Evolutionary conservation across 2,113 vertebrate species (phyloP).

Genomic region (Notarius quadriscutis): DNA sequence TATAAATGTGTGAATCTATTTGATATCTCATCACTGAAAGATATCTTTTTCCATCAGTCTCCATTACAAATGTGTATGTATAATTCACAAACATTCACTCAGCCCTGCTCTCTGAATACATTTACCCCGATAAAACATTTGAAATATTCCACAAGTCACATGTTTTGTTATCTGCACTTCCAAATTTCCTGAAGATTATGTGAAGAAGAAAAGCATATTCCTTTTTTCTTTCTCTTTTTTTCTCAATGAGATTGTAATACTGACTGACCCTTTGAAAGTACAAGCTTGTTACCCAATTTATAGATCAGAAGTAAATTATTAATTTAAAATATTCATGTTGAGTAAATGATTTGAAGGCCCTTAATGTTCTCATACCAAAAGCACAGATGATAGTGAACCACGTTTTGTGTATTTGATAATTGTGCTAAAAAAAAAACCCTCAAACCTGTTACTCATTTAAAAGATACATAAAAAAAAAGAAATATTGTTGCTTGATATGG

Average conservation of each 20-base stretch:
- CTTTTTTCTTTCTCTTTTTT: background rate
- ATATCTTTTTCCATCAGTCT: background rate
- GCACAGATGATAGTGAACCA: background rate
- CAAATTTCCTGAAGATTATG: background rate
- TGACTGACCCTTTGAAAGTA: background rate
- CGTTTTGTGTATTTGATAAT: background rate
- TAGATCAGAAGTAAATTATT: background rate
- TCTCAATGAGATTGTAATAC: background rate
- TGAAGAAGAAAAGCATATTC: background rate
- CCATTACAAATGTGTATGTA: background rate
- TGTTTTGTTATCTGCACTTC: background rate
- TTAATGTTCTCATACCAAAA: background rate
- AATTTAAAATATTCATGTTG: background rate
- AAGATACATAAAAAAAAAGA: background rate
- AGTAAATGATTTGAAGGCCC: background rate
- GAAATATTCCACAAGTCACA: background rate
- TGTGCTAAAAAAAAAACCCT: background rate
- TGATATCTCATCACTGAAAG: background rate
- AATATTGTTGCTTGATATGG: background rate
- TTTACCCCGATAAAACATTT: background rate
- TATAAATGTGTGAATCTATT: background rate
- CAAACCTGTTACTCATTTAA: background rate
- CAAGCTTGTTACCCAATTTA: background rate
- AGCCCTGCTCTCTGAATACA: background rate
- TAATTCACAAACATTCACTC: background rate